Evolutionary conservation across 1,140 invertebrate genomes (phyloP).

Genomic region (Archivesica marissinica): DNA sequence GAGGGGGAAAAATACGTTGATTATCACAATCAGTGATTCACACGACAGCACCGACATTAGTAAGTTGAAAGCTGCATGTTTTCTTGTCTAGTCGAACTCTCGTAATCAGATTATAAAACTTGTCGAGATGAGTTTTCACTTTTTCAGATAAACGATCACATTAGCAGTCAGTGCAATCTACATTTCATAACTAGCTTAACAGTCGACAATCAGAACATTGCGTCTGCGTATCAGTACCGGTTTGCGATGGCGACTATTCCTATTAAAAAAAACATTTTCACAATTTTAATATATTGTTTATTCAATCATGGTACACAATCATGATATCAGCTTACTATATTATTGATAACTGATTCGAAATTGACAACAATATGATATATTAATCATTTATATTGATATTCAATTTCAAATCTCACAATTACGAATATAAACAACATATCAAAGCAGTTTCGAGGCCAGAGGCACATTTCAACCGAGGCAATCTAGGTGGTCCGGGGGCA

Average conservation of each 20-base stretch:
- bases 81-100: not conserved
- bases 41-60: conserved; percentile 29
- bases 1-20: conserved; percentile 16
- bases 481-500: too few species aligned
- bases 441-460: too few species aligned
- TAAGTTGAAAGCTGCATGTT: conserved; percentile 16
- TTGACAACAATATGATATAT: not conserved
- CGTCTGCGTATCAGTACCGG: not conserved
- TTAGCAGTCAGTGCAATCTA: conserved; percentile 15
- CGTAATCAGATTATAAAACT: conserved; percentile 38
- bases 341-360: not conserved
- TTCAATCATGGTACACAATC: not conserved
- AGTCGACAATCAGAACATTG: not conserved
- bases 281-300: not conserved
- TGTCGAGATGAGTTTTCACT: conserved; percentile 47
- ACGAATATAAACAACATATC: too few species aligned
- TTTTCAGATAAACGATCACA: conserved; percentile 35
- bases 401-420: not conserved
- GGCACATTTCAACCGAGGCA: too few species aligned
- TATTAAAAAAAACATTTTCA: not conserved
- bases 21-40: conserved; percentile 21
- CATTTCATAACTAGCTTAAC: conserved; percentile 24
- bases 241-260: not conserved
- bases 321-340: not conserved
- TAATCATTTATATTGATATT: not conserved